phyloP scores from a whole-genome alignment of 2,888 invertebrate genomes.

The Phasia obesa region DNA sequence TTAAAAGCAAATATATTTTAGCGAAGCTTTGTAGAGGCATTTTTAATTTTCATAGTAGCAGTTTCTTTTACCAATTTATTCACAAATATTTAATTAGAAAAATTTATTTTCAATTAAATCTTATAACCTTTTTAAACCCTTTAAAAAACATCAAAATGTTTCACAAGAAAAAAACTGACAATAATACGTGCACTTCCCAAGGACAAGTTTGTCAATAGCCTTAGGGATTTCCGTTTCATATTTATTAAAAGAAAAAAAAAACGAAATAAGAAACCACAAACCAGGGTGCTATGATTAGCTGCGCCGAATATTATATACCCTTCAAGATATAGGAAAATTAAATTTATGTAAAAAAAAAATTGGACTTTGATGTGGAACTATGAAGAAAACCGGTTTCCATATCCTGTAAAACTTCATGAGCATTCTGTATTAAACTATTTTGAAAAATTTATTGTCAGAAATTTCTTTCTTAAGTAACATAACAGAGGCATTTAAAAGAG shows the following conservation, averaged over 20 bases:
- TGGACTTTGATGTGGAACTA: too few species aligned
- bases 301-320: too few species aligned
- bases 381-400: too few species aligned
- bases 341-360: too few species aligned
- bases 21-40: background rate
- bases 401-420: too few species aligned
- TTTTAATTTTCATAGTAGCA: background rate
- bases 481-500: too few species aligned
- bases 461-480: too few species aligned
- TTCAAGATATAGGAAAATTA: too few species aligned
- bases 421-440: too few species aligned
- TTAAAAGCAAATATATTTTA: too few species aligned
- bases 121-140: background rate
- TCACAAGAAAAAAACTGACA: background rate
- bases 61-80: background rate
- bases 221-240: slow-evolving; percentile 44
- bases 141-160: background rate
- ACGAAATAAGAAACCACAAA: background rate
- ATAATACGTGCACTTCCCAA: slow-evolving; percentile 7
- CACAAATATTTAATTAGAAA: slow-evolving; percentile 4
- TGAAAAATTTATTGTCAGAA: too few species aligned
- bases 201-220: slow-evolving; percentile 57
- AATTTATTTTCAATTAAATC: slow-evolving; percentile 36
- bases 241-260: slow-evolving; percentile 34
- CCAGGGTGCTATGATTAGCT: too few species aligned